Conservation (phyloP, 2,888 invertebrate genomes). For the Rhagophthalmus giganteus region DNA sequence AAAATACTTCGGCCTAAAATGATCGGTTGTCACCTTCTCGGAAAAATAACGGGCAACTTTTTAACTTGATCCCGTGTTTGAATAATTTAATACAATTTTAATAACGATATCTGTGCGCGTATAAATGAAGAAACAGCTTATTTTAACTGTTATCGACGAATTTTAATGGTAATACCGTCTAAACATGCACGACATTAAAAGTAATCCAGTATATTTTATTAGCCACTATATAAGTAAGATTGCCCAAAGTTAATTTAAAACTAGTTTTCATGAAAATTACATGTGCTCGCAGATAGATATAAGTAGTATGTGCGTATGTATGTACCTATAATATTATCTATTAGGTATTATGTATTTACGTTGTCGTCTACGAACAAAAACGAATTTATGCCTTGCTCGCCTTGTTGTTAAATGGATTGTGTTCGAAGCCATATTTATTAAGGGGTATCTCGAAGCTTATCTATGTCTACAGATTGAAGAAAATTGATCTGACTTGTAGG, state of each 20-base stretch:
- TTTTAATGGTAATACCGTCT: neutral
- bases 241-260: neutral
- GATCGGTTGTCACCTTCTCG: too few species aligned
- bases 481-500: constrained; percentile 10
- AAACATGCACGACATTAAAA: neutral
- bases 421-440: constrained; percentile 14
- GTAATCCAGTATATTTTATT: neutral
- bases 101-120: too few species aligned
- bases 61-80: too few species aligned
- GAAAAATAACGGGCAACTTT: too few species aligned
- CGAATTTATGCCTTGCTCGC: constrained; percentile 6
- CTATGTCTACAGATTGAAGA: constrained; percentile 10
- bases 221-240: neutral
- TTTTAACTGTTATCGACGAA: neutral
- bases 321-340: too few species aligned
- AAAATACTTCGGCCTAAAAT: too few species aligned
- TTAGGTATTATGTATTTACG: constrained; percentile 4
- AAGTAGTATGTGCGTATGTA: too few species aligned
- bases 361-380: constrained; percentile 8
- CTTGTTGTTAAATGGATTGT: constrained; percentile 9
- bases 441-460: constrained; percentile 9
- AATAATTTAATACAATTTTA: too few species aligned
- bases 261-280: constrained; percentile 10
- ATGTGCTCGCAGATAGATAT: too few species aligned
- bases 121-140: too few species aligned